A percentile compares a stretch with the other conserved stretches of the same genome.
Conservation (phyloP, 2,888 invertebrate genomes). For the Tenthredo livida region DNA sequence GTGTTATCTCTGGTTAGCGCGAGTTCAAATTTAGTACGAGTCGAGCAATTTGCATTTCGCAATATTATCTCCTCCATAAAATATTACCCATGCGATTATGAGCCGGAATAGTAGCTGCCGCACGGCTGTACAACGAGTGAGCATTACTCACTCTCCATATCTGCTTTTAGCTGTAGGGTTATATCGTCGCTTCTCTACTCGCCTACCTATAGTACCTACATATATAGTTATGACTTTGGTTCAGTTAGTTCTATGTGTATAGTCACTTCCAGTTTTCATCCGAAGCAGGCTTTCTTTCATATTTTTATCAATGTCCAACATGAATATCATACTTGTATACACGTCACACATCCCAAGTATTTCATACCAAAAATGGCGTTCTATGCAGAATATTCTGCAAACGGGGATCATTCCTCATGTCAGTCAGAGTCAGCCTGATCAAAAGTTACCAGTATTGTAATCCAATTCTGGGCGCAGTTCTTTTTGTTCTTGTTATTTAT, state of each 20-base stretch:
- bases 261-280: slow-evolving; percentile 5
- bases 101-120: slow-evolving; percentile 7
- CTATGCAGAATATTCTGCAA: too few species aligned
- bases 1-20: slow-evolving; percentile 27
- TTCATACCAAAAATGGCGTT: too few species aligned
- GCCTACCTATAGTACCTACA: not conserved
- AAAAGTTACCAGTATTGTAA: too few species aligned
- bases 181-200: too few species aligned
- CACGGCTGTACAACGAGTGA: not conserved
- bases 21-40: slow-evolving; percentile 24
- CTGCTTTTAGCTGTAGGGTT: slow-evolving; percentile 28
- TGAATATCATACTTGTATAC: not conserved
- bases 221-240: not conserved
- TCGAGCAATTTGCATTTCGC: slow-evolving; percentile 27
- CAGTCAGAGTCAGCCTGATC: too few species aligned
- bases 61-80: slow-evolving; percentile 40
- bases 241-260: not conserved
- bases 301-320: not conserved
- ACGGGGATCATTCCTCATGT: too few species aligned
- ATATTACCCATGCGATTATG: slow-evolving; percentile 34
- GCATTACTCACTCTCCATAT: slow-evolving; percentile 37
- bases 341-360: too few species aligned
- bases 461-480: not conserved
- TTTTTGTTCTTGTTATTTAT: not conserved
- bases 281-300: not conserved